Evolutionary conservation across 2,888 invertebrate genomes (phyloP).

Genomic region (Sphecodes monilicornis): DNA sequence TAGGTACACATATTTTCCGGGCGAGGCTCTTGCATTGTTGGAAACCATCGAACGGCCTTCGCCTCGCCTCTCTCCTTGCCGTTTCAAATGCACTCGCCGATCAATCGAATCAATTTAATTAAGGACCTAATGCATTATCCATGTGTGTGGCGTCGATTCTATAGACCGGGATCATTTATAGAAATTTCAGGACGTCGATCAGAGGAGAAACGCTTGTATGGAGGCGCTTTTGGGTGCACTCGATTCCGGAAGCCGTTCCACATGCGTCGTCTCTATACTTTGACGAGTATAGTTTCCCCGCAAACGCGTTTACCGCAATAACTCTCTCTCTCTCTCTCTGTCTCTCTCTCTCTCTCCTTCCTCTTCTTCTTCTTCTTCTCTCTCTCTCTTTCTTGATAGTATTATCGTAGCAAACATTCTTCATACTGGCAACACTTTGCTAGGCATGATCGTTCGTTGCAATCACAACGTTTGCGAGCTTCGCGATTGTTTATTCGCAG

Average conservation of each 20-base stretch:
- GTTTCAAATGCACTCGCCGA: constrained; percentile 40
- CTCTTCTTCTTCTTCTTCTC: too few species aligned
- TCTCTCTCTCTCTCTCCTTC: background rate
- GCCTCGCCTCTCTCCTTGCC: background rate
- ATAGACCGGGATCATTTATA: constrained; percentile 26
- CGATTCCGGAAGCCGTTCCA: constrained; percentile 18
- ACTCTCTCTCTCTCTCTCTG: background rate
- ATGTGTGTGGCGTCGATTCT: constrained; percentile 15
- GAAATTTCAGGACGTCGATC: constrained; percentile 39
- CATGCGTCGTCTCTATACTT: background rate
- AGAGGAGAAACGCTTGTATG: background rate
- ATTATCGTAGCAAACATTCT: constrained; percentile 11
- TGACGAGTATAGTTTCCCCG: constrained; percentile 5
- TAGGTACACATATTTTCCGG: background rate
- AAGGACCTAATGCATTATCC: constrained; percentile 47
- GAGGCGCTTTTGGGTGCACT: background rate
- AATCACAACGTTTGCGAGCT: background rate
- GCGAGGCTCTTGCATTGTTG: constrained; percentile 19
- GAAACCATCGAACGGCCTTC: background rate
- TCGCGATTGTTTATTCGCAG: background rate
- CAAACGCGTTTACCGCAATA: constrained; percentile 11
- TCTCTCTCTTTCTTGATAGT: background rate
- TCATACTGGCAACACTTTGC: background rate
- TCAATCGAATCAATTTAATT: constrained; percentile 49
- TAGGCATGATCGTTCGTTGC: background rate